phyloP scores from a whole-genome alignment of 2,113 vertebrate genomes.

The Aleadryas rufinucha region DNA sequence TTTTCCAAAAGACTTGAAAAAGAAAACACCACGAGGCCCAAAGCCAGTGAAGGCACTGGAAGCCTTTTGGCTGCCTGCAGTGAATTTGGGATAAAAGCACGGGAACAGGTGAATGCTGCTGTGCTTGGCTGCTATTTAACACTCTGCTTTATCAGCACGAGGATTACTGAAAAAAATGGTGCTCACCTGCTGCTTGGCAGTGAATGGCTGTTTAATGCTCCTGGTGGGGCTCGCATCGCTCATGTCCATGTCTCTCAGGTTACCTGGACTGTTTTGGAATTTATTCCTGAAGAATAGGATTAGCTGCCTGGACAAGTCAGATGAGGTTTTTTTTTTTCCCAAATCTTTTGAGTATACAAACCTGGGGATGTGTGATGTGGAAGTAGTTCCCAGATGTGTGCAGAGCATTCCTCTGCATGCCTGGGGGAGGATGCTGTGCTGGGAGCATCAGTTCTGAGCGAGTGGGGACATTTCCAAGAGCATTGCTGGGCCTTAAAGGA shows the following conservation, averaged over 20 bases:
- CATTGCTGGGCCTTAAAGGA: not conserved
- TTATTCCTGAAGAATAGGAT: not conserved
- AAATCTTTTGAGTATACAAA: not conserved
- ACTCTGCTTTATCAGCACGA: not conserved
- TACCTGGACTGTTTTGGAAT: not conserved
- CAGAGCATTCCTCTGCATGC: not conserved
- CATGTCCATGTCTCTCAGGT: not conserved
- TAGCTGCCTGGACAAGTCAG: not conserved
- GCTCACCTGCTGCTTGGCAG: not conserved
- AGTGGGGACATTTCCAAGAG: not conserved
- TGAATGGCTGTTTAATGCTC: not conserved
- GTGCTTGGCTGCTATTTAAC: not conserved
- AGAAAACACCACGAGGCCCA: not conserved
- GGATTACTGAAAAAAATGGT: not conserved
- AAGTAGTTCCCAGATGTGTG: not conserved
- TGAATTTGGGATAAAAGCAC: not conserved
- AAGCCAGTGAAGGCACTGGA: not conserved
- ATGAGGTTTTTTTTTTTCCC: accelerated
- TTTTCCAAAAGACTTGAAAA: not conserved
- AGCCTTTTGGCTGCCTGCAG: not conserved
- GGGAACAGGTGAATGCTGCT: not conserved
- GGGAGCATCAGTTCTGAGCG: not conserved
- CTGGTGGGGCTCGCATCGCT: accelerated
- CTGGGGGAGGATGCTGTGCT: not conserved
- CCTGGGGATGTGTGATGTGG: not conserved